Evolutionary conservation across 2,888 invertebrate genomes (phyloP), one percentile per base, ranked within the genome.

Genomic region (Brachypalpus laphriformis): DNA sequence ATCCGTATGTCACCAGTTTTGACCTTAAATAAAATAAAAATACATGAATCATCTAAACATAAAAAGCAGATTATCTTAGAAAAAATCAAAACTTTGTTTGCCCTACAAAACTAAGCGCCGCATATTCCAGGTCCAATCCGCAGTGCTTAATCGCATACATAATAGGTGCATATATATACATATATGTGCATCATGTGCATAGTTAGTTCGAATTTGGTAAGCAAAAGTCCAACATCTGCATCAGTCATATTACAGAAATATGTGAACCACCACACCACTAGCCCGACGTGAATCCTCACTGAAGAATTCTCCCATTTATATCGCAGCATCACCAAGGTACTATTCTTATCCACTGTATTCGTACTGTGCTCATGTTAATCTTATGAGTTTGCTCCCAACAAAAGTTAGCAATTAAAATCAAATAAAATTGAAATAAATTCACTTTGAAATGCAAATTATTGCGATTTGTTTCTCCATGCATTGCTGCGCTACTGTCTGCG

Each of bases 341-440:
- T 20, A 18, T 65, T 40, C 65, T 57, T 71, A 49, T 72, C 59
- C 47, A 56, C 54, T 49, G 11, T 16, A 49, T 11, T 65, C 45
- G 47, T 56, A 31, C 40, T 18, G 20, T 20, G 20, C 22, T 40
- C 68, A 68, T 75, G 68, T 56, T 70, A 20, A 59, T 54, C 66
- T 42, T 22, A 74, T 59, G 57, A 68, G 59, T 45, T 40, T 70
- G 54, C 25, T 63, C 47, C 31, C 81, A 54, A 56, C 75, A 63
- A 57, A 76, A 77, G 71, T 59, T 54, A 72, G 92, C 91, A 91
- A 91, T 91, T 91, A 91, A 91, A 91, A 91, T 91, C 91, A 91
- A 92, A 92, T 91, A 91, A 90, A 92, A 92, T 90, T 91, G 90
- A 91, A 92, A 91, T 91, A 92, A 92, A 92, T 91, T 91, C 89